Evolutionary conservation across 2,888 invertebrate species (phyloP).

Genomic region (Cartodere bifasciata): DNA sequence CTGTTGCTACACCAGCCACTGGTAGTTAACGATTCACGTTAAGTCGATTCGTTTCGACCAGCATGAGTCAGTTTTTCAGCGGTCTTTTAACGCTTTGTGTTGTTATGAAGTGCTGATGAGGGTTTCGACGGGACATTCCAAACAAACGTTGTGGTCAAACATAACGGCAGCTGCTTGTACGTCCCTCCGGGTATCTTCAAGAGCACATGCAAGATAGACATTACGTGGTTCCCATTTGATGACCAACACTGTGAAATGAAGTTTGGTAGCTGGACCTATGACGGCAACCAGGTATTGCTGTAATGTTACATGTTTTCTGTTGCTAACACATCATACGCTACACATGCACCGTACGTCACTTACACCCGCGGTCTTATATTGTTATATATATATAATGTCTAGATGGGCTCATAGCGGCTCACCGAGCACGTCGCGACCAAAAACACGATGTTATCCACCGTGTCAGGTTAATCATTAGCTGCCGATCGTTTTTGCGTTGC

Average conservation of each 20-base stretch:
- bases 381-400: too few relatives aligned
- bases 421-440: too few relatives aligned
- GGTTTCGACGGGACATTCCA: conserved; percentile 99
- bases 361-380: too few relatives aligned
- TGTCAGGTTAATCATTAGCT: too few relatives aligned
- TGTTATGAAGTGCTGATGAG: conserved; percentile 87
- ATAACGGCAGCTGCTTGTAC: conserved; percentile 97
- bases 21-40: conserved; percentile 8
- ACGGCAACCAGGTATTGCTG: conserved; percentile 79
- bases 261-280: conserved; percentile 99
- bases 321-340: conserved; percentile 21
- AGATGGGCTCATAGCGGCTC: too few relatives aligned
- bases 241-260: conserved; percentile 99
- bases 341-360: conserved; percentile 14
- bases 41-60: conserved; percentile 15
- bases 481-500: conserved; percentile 8
- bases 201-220: conserved; percentile 99
- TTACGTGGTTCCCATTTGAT: conserved; percentile 99
- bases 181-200: conserved; percentile 99
- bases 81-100: conserved; percentile 34
- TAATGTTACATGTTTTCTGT: conserved; percentile 26
- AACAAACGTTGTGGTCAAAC: conserved; percentile 98
- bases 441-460: too few relatives aligned
- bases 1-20: too few relatives aligned
- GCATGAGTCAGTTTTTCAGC: conserved; percentile 22